phyloP scores from a whole-genome alignment of 2,888 invertebrate species.

The Antheraea yamamai region DNA sequence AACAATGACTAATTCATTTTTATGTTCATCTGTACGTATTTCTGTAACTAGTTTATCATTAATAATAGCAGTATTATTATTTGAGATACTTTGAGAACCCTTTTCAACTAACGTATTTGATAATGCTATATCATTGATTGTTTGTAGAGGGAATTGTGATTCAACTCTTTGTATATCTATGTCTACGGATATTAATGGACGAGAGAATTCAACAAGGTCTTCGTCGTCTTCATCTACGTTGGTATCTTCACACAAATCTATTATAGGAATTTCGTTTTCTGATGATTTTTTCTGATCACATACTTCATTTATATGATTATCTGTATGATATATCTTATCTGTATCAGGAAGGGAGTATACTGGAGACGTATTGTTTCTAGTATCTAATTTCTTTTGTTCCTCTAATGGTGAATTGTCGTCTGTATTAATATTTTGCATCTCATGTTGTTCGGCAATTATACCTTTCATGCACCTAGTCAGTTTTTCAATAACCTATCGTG shows the following conservation, averaged over 20 bases:
- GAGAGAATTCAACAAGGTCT: not conserved
- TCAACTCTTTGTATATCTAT: slow-evolving; percentile 35
- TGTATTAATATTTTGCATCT: slow-evolving; percentile 7
- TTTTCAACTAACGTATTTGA: not conserved
- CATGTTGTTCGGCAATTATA: slow-evolving; percentile 44
- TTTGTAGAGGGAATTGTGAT: slow-evolving; percentile 36
- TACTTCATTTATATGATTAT: slow-evolving; percentile 14
- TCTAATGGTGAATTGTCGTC: not conserved
- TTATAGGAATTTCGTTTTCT: slow-evolving; percentile 25
- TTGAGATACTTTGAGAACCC: slow-evolving; percentile 38
- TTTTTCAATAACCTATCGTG: slow-evolving; percentile 62
- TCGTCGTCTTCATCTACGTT: slow-evolving; percentile 23
- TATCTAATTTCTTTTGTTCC: not conserved
- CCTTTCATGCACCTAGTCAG: slow-evolving; percentile 49
- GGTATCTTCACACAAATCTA: slow-evolving; percentile 32
- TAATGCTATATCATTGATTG: slow-evolving; percentile 19
- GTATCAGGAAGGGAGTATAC: slow-evolving; percentile 47
- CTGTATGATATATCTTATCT: slow-evolving; percentile 35
- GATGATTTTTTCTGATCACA: slow-evolving; percentile 6
- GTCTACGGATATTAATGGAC: not conserved
- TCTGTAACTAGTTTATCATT: slow-evolving; percentile 18
- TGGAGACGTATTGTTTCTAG: slow-evolving; percentile 34
- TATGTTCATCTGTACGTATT: slow-evolving; percentile 16
- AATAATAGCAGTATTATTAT: slow-evolving; percentile 14
- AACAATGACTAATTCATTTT: slow-evolving; percentile 15